These are phyloP conservation scores for Hermatobates lingyangjiaoensis DNA, from an alignment of 1,140 invertebrate species.

Conservation along the genomic window DNA sequence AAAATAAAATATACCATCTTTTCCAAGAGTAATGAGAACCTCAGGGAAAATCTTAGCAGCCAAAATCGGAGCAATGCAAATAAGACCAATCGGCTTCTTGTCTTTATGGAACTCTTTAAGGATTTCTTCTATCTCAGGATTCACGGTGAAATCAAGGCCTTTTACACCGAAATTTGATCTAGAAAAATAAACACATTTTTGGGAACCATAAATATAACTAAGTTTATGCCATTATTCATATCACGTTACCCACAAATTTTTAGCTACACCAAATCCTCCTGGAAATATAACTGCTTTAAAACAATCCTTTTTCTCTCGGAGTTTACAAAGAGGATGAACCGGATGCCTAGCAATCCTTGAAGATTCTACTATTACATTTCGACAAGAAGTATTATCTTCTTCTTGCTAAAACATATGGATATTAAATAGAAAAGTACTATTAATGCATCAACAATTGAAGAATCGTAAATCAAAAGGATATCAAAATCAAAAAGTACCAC, in stretches of 20 bases:
- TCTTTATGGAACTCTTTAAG: constrained; percentile 33
- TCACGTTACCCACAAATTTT: constrained; percentile 39
- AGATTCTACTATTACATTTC: constrained; percentile 37
- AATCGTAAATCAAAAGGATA: no score
- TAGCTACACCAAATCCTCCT: constrained; percentile 40
- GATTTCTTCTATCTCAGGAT: constrained; percentile 29
- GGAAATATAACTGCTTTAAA: constrained; percentile 36
- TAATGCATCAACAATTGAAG: no score
- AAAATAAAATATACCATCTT: constrained; percentile 15
- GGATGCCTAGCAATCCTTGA: constrained; percentile 34
- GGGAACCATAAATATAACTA: no score
- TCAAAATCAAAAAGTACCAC: no score
- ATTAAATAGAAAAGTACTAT: no score
- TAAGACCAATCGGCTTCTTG: constrained; percentile 36
- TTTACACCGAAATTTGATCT: constrained; percentile 36
- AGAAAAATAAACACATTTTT: no score
- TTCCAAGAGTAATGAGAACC: constrained; percentile 35
- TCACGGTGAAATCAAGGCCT: constrained; percentile 30
- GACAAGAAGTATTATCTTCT: constrained; percentile 14
- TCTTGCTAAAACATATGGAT: no score
- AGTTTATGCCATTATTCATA: background rate
- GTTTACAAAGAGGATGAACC: constrained; percentile 28
- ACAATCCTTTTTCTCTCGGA: constrained; percentile 21
- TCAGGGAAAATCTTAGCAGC: constrained; percentile 31
- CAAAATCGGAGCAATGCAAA: constrained; percentile 37